A percentile compares a stretch with the other conserved stretches of the same genome.
These are phyloP conservation scores for Andrena dorsata DNA, from an alignment of 2,888 invertebrate species.

Conservation along the genomic window DNA sequence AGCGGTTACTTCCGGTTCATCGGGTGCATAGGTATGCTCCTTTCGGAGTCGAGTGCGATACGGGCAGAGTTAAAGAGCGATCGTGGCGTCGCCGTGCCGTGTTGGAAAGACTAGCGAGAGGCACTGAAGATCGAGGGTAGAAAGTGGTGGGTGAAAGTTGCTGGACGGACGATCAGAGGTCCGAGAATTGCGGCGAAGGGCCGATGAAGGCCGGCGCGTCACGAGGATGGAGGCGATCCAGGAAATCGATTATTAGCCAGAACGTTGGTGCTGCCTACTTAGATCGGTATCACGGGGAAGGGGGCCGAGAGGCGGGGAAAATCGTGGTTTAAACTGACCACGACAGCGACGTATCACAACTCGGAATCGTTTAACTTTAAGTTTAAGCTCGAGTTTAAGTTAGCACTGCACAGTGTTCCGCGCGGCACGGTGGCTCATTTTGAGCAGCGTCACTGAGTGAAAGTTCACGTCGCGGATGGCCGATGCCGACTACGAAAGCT, in stretches of 20 bases:
- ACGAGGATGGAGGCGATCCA: too few relatives aligned
- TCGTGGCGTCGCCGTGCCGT: not conserved
- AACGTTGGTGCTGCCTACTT: too few relatives aligned
- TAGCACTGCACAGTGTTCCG: slow-evolving; percentile 10
- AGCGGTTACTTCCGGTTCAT: slow-evolving; percentile 57
- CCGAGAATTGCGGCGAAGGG: not conserved
- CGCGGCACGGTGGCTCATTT: slow-evolving; percentile 28
- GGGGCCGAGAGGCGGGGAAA: too few relatives aligned
- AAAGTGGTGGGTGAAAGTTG: not conserved
- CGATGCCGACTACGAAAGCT: slow-evolving; percentile 82
- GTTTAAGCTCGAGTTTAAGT: too few relatives aligned
- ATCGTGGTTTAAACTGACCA: not conserved
- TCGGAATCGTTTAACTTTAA: not conserved
- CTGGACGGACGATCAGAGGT: not conserved
- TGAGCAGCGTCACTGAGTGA: slow-evolving; percentile 62
- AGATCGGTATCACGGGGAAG: too few relatives aligned
- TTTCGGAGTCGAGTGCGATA: not conserved
- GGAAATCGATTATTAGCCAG: too few relatives aligned
- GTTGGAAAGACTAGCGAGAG: not conserved
- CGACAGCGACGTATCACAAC: not conserved
- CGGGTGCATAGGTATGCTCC: slow-evolving; percentile 20
- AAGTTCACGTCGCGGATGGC: slow-evolving; percentile 80
- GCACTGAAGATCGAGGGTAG: not conserved
- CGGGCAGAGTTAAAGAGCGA: not conserved
- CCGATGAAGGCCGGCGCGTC: too few relatives aligned